Base-by-base conservation (phyloP, 2,888 invertebrate species). In the Polia nebulosa region DNA sequence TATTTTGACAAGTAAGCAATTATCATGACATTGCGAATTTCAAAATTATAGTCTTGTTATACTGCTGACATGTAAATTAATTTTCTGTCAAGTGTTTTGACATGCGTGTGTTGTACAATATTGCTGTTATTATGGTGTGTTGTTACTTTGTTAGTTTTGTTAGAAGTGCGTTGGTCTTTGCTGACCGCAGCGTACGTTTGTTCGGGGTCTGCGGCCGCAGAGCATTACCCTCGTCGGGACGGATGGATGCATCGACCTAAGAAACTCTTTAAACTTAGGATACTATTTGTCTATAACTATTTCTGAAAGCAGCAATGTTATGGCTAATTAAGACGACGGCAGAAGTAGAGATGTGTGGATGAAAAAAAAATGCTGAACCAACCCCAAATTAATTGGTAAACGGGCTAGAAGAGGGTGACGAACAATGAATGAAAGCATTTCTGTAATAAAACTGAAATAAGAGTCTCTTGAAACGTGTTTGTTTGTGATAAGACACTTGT, bases 151-250 rank as follows among this genome's bases (percentile, higher is more conserved):
- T 78, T 76, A 70, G 68, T 61, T 52, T 64, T 49, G 67, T 68
- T 69, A 59, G 72, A 70, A 74, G 56, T 67, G 32, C 53, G 67
- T 77, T 68, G 72, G 77, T 77, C 67, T 67, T 59, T 39, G 57
- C 69, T 76, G 80, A 87, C 87, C 87, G 82, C 87, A 87, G 64
- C 72, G 75, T 82, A 81, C 77, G 39, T 75, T 78, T 82, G 73
- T 72, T 60, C 60, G 72, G 56, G 55, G 78, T 77, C 81, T 82
- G 88, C 72, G 84, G 84, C 83, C 74, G 67, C 77, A 74, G 85
- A 83, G 81, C 88, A 76, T 88, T 88, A 86, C 86, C 87, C 82
- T 80, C 69, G 41, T 68, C 66, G 52, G 76, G 80, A 81, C 78
- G 78, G 76, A 78, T 77, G 74, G 72, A 60, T 53, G 55, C 74